Evolutionary conservation across 2,888 invertebrate species (phyloP).

Genomic region (Drosophila parthenogenetica): DNA sequence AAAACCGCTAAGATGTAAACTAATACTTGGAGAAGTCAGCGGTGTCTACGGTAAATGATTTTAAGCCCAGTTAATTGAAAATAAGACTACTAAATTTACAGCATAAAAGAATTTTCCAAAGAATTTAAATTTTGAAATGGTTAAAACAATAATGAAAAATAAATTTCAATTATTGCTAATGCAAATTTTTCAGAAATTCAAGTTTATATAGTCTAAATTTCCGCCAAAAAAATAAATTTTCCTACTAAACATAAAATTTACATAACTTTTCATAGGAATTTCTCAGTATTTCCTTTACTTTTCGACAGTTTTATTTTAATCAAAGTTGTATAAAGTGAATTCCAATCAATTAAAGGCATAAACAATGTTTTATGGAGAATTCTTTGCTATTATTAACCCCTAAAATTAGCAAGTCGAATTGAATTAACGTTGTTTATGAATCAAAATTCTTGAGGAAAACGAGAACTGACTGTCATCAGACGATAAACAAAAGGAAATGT

Average conservation of each 20-base stretch:
- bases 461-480: constrained; percentile 15
- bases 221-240: neutral
- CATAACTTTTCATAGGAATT: neutral
- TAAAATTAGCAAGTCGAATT: constrained; percentile 18
- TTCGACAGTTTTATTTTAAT: constrained; percentile 17
- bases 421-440: constrained; percentile 6
- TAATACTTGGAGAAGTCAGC: neutral
- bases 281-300: neutral
- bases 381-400: constrained; percentile 13
- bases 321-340: constrained; percentile 11
- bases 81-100: too few relatives aligned
- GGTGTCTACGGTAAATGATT: neutral
- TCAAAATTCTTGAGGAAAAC: constrained; percentile 16
- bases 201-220: neutral
- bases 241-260: neutral
- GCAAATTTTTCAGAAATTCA: neutral
- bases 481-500: constrained; percentile 3
- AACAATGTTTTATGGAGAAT: constrained; percentile 18
- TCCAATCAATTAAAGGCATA: constrained; percentile 18
- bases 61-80: neutral
- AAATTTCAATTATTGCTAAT: neutral
- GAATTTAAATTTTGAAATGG: too few relatives aligned
- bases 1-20: neutral
- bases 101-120: neutral
- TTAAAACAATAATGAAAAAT: too few relatives aligned